Percentiles rank a stretch among this genome's conserved stretches.
Evolutionary conservation across 2,888 invertebrate species (phyloP).

Genomic region (Abrostola triplasia): DNA sequence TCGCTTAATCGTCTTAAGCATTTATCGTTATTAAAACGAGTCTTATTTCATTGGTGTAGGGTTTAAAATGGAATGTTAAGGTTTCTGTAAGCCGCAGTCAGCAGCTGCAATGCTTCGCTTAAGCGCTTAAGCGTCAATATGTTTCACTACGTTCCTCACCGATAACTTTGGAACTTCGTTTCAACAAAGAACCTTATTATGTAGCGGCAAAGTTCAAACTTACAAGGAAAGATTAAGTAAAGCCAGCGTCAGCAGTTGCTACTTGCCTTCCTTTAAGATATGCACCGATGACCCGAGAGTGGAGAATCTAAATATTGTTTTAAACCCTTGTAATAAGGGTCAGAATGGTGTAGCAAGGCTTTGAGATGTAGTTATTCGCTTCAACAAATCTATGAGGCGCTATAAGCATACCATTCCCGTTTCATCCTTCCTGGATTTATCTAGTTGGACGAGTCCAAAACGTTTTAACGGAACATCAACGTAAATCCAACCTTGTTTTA

Average conservation of each 20-base stretch:
- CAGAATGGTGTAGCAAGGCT: conserved; percentile 1
- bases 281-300: conserved; percentile 31
- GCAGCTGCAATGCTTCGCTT: conserved; percentile 48
- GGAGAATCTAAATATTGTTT: conserved; percentile 5
- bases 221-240: conserved; percentile 13
- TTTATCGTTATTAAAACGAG: conserved; percentile 11
- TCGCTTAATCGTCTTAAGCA: conserved; percentile 33
- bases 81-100: conserved; percentile 28
- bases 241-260: conserved; percentile 11
- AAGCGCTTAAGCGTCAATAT: conserved; percentile 49
- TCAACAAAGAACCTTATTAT: conserved; percentile 32
- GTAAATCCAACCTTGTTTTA: conserved; percentile 7
- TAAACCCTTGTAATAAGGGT: conserved; percentile 9
- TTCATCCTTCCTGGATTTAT: conserved; percentile 15
- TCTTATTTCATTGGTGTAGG: conserved; percentile 19
- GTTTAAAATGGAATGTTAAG: conserved; percentile 21
- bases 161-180: conserved; percentile 27
- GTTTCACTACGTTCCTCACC: conserved; percentile 33
- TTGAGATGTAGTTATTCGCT: conserved; percentile 11
- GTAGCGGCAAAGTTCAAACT: conserved; percentile 37
- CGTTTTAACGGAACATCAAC: background rate
- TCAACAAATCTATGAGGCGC: conserved; percentile 19
- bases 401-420: conserved; percentile 35
- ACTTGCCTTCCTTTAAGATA: conserved; percentile 27
- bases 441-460: conserved; percentile 15